Conservation (phyloP, 2,888 invertebrate genomes). For the Lamellibrachia columna region DNA sequence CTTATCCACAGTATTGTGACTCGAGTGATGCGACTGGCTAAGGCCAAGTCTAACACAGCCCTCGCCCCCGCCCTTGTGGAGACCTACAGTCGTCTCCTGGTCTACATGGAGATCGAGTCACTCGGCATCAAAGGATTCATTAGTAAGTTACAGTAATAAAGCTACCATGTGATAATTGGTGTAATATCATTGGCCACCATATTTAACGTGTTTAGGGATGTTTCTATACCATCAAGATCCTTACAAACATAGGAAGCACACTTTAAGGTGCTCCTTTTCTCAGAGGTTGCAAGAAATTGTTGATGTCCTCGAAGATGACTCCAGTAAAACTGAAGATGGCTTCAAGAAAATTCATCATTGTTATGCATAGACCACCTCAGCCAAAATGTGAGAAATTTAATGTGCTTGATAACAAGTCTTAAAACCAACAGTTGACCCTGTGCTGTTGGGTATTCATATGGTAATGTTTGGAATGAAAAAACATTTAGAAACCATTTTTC, state of each 20-base stretch:
- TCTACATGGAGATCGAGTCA: constrained; percentile 96
- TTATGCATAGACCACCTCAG: not conserved
- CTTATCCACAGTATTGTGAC: constrained; percentile 75
- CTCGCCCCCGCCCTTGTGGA: constrained; percentile 85
- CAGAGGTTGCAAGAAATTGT: no score
- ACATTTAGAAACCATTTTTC: not conserved
- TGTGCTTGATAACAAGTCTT: not conserved
- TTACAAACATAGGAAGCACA: not conserved
- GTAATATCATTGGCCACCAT: not conserved
- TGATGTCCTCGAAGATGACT: no score
- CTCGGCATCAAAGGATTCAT: constrained; percentile 96
- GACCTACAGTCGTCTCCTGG: constrained; percentile 90
- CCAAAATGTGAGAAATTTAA: not conserved
- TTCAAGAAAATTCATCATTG: not conserved
- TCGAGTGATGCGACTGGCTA: constrained; percentile 90
- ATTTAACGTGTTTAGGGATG: not conserved
- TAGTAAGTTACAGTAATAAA: constrained; percentile 70
- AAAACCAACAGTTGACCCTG: not conserved
- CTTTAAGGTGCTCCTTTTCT: not conserved
- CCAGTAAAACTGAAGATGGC: not conserved
- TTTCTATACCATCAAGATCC: not conserved
- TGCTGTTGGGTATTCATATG: not conserved
- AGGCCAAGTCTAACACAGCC: constrained; percentile 73
- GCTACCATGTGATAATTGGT: not conserved
- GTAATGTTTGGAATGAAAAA: not conserved